Base-by-base conservation (phyloP, 2,113 vertebrate genomes). In the Sapayoa aenigma region DNA sequence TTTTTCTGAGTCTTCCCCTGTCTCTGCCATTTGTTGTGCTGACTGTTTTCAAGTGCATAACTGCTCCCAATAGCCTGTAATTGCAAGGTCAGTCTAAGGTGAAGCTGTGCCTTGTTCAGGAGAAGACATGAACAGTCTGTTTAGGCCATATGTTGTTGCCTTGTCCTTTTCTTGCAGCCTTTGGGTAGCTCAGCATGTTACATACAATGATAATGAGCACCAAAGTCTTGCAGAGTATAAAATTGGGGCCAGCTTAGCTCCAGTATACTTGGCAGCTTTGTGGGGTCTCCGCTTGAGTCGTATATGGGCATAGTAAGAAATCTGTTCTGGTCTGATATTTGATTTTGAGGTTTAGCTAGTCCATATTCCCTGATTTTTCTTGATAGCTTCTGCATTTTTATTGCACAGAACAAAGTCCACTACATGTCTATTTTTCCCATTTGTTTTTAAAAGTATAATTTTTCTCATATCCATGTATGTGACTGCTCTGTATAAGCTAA, bases 41-140 rank as follows among this genome's bases (percentile, higher is more conserved):
- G 93, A 71, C 73, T 87, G 46, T 93, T 91, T 95, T 75, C 76
- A 74, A 84, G 90, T 35, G 83, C 69, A 31, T 95, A 88, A 91
- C 65, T 87, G 74, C 95, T 96, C 88, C 95, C 93, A 62, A 76
- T 90, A 96, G 94, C 69, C 94, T 93, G 77, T 96, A 97, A 97
- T 95, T 97, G 94, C 94, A 95, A 97, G 93, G 96, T 96, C 93
- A 95, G 79, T 42, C 52, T 74, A 87, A 96, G 95, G 91, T 88
- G 73, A 93, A 95, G 87, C 91, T 52, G 69, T 79, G 77, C n/a
- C 60, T 74, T 81, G 46, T 90, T 96, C 68, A 58, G 73, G 69
- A 49, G 68, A 89, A 79, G 89, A 71, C 60, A 19, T 9, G 37
- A 86, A 68, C 28, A 81, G 75, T 66, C 28, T 79, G 67, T 82